Percentiles rank a stretch among this genome's conserved stretches.
Evolutionary conservation across 1,140 invertebrate genomes (phyloP).

Genomic region (Drosophila triauraria): DNA sequence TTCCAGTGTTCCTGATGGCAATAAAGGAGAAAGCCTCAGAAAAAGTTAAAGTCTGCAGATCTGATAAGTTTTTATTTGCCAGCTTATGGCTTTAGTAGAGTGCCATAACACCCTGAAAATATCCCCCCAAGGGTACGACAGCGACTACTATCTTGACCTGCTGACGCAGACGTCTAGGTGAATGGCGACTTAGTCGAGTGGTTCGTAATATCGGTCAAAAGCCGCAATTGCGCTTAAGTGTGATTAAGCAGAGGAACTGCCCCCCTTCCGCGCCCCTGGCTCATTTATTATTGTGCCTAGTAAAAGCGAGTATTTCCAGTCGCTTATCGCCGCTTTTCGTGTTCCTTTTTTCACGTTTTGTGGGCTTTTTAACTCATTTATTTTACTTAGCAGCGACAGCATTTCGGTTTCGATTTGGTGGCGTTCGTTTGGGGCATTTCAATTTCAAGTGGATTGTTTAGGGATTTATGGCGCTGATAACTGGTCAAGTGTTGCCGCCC

Average conservation of each 20-base stretch:
- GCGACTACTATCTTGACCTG: conserved; percentile 39
- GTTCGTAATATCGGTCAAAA: conserved; percentile 76
- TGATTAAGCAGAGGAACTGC: conserved; percentile 67
- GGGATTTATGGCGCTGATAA: conserved; percentile 79
- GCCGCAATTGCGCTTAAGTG: conserved; percentile 77
- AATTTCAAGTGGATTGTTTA: conserved; percentile 75
- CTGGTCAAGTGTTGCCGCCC: conserved; percentile 70
- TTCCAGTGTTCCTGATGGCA: too few relatives aligned
- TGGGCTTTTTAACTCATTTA: conserved; percentile 73
- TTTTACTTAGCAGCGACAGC: conserved; percentile 60
- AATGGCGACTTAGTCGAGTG: conserved; percentile 53
- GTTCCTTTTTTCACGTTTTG: conserved; percentile 32
- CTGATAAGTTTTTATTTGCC: conserved; percentile 12
- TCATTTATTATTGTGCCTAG: conserved; percentile 45
- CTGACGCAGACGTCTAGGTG: conserved; percentile 49
- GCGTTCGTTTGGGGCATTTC: conserved; percentile 51
- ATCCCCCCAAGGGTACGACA: conserved; percentile 5
- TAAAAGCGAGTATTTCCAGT: conserved; percentile 52
- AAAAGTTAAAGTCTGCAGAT: neutral
- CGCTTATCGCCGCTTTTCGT: conserved; percentile 51
- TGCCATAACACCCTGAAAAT: conserved; percentile 10
- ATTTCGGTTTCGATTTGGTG: conserved; percentile 35
- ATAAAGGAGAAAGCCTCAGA: neutral
- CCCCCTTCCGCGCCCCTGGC: conserved; percentile 1
- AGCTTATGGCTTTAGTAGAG: conserved; percentile 7